A percentile compares a stretch with the other conserved stretches of the same genome.
These are phyloP conservation scores for Nipponia nippon DNA, from an alignment of 2,113 vertebrate genomes.

Conservation along the genomic window DNA sequence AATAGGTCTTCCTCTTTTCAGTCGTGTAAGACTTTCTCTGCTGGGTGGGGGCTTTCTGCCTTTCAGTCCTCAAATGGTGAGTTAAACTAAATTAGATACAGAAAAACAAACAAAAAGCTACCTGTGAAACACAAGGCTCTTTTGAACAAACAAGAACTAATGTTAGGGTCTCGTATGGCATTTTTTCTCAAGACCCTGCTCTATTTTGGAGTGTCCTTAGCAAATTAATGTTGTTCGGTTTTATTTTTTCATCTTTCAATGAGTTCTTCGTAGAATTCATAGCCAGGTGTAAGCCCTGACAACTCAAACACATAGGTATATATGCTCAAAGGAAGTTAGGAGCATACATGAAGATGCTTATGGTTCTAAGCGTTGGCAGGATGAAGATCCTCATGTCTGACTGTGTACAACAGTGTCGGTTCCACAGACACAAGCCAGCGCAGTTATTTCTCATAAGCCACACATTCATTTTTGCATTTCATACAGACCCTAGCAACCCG, in stretches of 20 bases:
- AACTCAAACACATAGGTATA: background rate
- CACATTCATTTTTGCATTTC: background rate
- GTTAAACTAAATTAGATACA: background rate
- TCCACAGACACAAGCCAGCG: background rate
- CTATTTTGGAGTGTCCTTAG: background rate
- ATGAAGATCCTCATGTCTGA: background rate
- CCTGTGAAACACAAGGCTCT: background rate
- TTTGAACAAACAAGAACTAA: background rate
- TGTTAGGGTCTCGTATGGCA: background rate
- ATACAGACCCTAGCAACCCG: background rate
- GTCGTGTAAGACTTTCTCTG: background rate
- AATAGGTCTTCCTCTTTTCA: constrained; percentile 18
- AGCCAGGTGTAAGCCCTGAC: background rate
- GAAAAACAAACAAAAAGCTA: background rate
- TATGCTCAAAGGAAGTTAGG: background rate
- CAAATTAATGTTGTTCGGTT: background rate
- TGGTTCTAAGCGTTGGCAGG: rapidly evolving
- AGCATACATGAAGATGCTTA: background rate
- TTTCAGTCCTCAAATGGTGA: background rate
- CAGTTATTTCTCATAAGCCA: background rate
- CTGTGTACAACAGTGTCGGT: background rate
- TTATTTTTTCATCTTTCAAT: background rate
- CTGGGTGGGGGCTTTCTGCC: constrained; percentile 9
- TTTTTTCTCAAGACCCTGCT: background rate
- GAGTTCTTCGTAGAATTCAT: background rate